These are phyloP conservation scores for Hoplodrina blanda DNA, from an alignment of 2,888 invertebrate species.

Conservation along the genomic window DNA sequence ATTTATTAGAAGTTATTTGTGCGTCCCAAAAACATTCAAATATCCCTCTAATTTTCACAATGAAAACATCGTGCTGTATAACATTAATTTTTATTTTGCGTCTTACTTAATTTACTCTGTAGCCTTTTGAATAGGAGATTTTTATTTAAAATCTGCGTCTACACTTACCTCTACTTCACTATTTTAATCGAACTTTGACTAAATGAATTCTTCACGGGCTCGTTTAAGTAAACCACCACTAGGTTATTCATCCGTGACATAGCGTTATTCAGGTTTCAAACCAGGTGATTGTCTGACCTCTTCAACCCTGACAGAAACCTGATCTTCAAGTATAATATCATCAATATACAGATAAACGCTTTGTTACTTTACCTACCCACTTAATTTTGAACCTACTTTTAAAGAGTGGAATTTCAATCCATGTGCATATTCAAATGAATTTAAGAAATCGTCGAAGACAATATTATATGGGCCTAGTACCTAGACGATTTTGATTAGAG, in stretches of 20 bases:
- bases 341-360: conserved; percentile 26
- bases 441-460: not conserved
- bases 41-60: too few relatives aligned
- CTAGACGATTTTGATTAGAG: not conserved
- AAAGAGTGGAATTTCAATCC: not conserved
- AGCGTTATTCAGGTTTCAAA: conserved; percentile 45
- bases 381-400: conserved; percentile 19
- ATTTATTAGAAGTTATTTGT: not conserved
- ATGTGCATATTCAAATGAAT: not conserved
- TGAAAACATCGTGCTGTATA: not conserved
- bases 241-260: conserved; percentile 32
- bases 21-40: not conserved
- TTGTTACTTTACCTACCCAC: conserved; percentile 25
- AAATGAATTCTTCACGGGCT: not conserved
- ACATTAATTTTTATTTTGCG: not conserved
- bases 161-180: not conserved
- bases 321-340: conserved; percentile 42
- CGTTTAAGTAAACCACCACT: conserved; percentile 25
- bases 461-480: not conserved
- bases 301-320: conserved; percentile 48
- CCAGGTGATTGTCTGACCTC: conserved; percentile 50
- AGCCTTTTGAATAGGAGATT: not conserved
- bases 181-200: not conserved
- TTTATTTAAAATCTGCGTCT: not conserved
- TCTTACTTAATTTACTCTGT: not conserved